These are phyloP conservation scores for Crocodylus rhombifer DNA, from an alignment of 2,797 vertebrate species.

Conservation along the genomic window DNA sequence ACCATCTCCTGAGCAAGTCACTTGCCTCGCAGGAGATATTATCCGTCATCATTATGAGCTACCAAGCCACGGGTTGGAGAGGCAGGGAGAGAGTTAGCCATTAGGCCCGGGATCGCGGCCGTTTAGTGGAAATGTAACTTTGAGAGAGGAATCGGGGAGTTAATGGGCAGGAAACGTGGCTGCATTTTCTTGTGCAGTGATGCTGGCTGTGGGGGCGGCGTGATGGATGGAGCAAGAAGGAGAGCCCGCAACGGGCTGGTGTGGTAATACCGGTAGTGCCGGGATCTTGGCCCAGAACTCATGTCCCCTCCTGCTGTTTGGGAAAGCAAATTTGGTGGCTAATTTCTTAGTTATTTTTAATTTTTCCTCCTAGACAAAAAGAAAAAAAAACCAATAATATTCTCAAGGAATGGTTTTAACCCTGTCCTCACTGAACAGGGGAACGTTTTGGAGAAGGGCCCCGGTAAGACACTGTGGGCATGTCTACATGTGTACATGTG, in stretches of 20 bases:
- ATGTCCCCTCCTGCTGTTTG: not conserved
- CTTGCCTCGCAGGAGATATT: not conserved
- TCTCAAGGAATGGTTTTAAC: not conserved
- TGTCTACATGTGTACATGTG: no score
- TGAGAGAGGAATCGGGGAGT: not conserved
- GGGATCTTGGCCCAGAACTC: constrained; percentile 24
- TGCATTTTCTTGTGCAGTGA: not conserved
- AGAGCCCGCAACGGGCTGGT: not conserved
- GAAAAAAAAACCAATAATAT: no score
- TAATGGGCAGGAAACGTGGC: constrained; percentile 24
- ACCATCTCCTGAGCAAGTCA: constrained; percentile 54
- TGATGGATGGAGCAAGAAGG: constrained; percentile 2
- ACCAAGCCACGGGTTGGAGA: constrained; percentile 9
- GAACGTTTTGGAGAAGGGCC: not conserved
- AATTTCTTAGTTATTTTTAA: not conserved
- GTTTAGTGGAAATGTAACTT: constrained; percentile 26
- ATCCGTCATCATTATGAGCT: not conserved
- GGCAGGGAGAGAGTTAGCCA: not conserved
- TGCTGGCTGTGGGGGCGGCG: not conserved
- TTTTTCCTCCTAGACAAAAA: not conserved
- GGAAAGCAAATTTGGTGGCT: not conserved
- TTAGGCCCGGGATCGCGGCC: not conserved
- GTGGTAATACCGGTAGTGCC: not conserved
- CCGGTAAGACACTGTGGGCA: fast-evolving
- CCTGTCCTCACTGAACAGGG: not conserved